A percentile compares a stretch with the other conserved stretches of the same genome.
Conservation (phyloP, 2,888 invertebrate genomes). For the Drosophila peninsularis region DNA sequence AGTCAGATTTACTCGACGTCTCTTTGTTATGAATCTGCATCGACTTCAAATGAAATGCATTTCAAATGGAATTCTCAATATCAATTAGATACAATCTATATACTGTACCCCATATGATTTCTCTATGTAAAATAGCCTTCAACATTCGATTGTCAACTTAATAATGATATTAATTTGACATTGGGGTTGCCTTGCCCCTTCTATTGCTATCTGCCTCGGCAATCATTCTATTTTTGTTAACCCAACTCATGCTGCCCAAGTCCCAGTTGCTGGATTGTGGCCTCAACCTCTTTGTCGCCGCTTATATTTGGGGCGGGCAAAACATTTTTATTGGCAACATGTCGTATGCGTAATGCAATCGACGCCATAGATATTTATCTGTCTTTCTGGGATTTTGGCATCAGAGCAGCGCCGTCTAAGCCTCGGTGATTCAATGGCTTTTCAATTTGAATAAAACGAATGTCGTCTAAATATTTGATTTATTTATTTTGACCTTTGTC, state of each 20-base stretch:
- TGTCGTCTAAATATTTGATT: constrained; percentile 72
- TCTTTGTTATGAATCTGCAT: background rate
- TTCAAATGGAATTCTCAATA: background rate
- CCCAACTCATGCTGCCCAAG: constrained; percentile 43
- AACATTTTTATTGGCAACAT: constrained; percentile 74
- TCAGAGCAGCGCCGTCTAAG: constrained; percentile 33
- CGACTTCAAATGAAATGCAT: background rate
- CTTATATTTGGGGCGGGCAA: constrained; percentile 28
- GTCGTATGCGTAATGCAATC: constrained; percentile 76
- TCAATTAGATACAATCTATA: background rate
- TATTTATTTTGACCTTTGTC: constrained; percentile 77
- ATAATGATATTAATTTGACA: constrained; percentile 9
- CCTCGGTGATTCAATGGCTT: constrained; percentile 47
- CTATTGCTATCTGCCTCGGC: constrained; percentile 28
- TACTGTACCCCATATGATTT: no score
- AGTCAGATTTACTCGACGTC: no score
- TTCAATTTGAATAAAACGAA: constrained; percentile 78
- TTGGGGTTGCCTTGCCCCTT: background rate
- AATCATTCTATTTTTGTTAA: constrained; percentile 45
- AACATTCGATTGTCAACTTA: background rate
- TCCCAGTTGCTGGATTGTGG: constrained; percentile 45
- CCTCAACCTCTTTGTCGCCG: constrained; percentile 48
- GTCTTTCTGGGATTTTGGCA: constrained; percentile 30
- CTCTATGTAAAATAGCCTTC: no score
- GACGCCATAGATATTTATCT: constrained; percentile 63